Conservation (phyloP, 2,888 invertebrate genomes). For the Drosophila demipolita region DNA sequence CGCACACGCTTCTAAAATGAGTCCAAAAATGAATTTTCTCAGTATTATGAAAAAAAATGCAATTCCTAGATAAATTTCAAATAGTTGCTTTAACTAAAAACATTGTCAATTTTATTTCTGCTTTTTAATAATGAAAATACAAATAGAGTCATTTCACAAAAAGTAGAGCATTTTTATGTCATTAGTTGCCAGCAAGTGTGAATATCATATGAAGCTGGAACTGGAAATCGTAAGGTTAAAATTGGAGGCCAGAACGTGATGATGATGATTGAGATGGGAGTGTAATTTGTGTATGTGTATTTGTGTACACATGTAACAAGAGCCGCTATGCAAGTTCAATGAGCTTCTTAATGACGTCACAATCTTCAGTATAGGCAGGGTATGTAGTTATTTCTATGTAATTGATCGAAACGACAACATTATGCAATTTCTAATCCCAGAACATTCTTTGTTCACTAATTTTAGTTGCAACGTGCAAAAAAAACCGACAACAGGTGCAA, state of each 20-base stretch:
- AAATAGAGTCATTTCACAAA: slow-evolving; percentile 1
- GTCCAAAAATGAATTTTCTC: neutral
- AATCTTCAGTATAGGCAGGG: neutral
- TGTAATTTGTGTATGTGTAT: neutral
- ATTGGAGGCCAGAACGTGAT: slow-evolving; percentile 34
- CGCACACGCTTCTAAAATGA: slow-evolving; percentile 18
- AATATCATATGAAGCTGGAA: slow-evolving; percentile 24
- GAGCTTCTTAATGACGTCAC: slow-evolving; percentile 47
- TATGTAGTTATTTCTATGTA: slow-evolving; percentile 5
- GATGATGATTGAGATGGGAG: slow-evolving; percentile 15
- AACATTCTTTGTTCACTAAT: slow-evolving; percentile 23
- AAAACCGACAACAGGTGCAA: slow-evolving; percentile 21
- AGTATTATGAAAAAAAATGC: neutral
- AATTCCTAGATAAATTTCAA: neutral
- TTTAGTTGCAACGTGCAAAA: slow-evolving; percentile 6
- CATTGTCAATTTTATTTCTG: neutral
- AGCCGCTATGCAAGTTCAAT: slow-evolving; percentile 44
- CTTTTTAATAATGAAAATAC: neutral
- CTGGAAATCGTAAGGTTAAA: slow-evolving; percentile 24
- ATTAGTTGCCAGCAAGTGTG: slow-evolving; percentile 37
- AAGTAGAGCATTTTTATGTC: slow-evolving; percentile 17
- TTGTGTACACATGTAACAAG: slow-evolving; percentile 2
- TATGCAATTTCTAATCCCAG: neutral
- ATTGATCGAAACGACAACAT: slow-evolving; percentile 23
- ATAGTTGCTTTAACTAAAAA: neutral